These are phyloP conservation scores for Coilia nasus DNA, from an alignment of 2,797 vertebrate genomes.

Conservation along the genomic window DNA sequence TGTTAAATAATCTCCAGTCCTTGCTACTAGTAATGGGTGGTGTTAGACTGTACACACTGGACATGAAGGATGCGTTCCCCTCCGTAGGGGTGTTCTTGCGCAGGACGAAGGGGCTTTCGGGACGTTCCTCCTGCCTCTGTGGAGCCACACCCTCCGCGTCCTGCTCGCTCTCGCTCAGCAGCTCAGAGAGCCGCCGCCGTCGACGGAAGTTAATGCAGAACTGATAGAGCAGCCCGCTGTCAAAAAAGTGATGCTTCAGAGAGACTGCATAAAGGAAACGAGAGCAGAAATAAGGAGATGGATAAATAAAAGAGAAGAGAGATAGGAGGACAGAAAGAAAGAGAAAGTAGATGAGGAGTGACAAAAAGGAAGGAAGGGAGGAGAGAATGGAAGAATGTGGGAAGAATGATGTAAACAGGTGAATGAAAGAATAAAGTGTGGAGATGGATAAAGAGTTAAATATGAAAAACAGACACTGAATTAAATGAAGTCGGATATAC, in stretches of 20 bases:
- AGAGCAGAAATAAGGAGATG: neutral
- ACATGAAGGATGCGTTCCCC: conserved; percentile 74
- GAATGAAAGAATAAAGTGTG: neutral
- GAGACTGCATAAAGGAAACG: conserved; percentile 69
- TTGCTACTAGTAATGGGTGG: no score
- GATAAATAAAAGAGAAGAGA: neutral
- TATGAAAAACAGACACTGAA: neutral
- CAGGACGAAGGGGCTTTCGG: conserved; percentile 81
- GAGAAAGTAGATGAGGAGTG: neutral
- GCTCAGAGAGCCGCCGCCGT: conserved; percentile 76
- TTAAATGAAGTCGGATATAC: neutral
- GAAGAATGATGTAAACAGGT: neutral
- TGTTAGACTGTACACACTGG: conserved; percentile 65
- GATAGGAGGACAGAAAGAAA: neutral
- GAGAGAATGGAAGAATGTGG: neutral
- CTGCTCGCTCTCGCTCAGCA: conserved; percentile 73
- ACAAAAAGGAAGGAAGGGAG: neutral
- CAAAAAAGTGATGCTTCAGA: conserved; percentile 81
- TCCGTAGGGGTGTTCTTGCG: conserved; percentile 70
- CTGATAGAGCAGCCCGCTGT: conserved; percentile 84
- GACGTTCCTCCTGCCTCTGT: conserved; percentile 69
- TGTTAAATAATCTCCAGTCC: no score
- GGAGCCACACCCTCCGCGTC: conserved; percentile 47
- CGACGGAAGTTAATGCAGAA: conserved; percentile 86
- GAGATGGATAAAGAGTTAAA: neutral